A percentile compares a stretch with the other conserved stretches of the same genome.
Evolutionary conservation across 1,140 invertebrate species (phyloP).

Genomic region (Cylas formicarius): DNA sequence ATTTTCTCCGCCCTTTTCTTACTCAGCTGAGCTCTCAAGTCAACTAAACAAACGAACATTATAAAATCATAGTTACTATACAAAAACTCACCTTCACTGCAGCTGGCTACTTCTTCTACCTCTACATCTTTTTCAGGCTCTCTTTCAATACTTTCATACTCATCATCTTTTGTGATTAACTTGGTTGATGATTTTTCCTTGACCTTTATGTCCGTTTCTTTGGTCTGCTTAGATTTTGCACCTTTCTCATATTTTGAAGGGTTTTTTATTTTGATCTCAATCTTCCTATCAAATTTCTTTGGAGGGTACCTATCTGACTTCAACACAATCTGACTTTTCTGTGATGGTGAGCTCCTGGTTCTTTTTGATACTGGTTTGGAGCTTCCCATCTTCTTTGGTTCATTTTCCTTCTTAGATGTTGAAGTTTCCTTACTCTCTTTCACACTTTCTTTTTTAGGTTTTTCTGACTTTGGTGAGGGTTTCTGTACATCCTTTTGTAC

Average conservation of each 20-base stretch:
- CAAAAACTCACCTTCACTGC: constrained; percentile 28
- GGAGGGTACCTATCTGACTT: constrained; percentile 22
- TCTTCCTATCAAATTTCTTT: constrained; percentile 29
- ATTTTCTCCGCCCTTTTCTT: constrained; percentile 39
- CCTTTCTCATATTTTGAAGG: constrained; percentile 33
- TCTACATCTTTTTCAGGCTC: constrained; percentile 23
- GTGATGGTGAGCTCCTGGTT: not conserved
- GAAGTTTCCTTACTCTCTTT: constrained; percentile 4
- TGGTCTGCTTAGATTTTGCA: constrained; percentile 11
- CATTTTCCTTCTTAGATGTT: constrained; percentile 1
- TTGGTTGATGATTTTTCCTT: constrained; percentile 13
- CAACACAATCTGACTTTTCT: constrained; percentile 9
- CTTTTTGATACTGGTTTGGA: not conserved
- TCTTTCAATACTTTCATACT: constrained; percentile 22
- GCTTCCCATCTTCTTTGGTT: constrained; percentile 2
- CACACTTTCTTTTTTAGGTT: not conserved
- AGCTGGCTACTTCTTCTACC: constrained; percentile 21
- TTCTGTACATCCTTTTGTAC: constrained; percentile 12
- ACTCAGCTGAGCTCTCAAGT: constrained; percentile 39
- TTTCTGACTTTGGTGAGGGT: not conserved
- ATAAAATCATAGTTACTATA: not conserved
- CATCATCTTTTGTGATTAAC: constrained; percentile 18
- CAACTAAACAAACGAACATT: constrained; percentile 24
- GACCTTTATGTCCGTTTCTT: constrained; percentile 6
- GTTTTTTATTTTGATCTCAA: constrained; percentile 39